Base-by-base conservation (phyloP, 2,797 vertebrate species). In the Leuciscus waleckii region DNA sequence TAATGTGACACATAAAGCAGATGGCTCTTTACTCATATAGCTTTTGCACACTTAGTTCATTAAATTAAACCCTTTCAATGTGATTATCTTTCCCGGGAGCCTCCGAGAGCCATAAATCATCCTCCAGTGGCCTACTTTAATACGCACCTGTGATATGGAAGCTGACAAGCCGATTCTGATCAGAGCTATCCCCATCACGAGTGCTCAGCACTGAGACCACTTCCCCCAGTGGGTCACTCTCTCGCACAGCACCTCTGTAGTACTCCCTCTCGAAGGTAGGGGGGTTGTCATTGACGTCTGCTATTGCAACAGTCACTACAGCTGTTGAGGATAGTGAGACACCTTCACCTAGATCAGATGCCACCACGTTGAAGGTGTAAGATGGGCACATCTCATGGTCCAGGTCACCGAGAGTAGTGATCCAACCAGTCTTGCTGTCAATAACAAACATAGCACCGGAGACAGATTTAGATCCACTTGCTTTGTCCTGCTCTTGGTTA, bases 371-470 rank as follows among this genome's bases (percentile, higher is more conserved):
- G 71, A 99, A 96, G 88, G 92, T 96, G 92, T 97, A 98, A 86
- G 94, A 96, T 89, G 94, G 94, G 88, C 89, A 95, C 85, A 92
- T 81, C 91, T 99, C 98, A 0, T 98, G 97, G 92, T 99, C 97
- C 7, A 99, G 94, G 85, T 95, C 95, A 86, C 90, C 94, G 17
- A 97, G 92, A 3, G 97, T 98, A 32, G 96, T 97, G 89, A 99
- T 96, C 98, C 98, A 99, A 90, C 98, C 98, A 0, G 96, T 98
- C 92, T 99, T 98, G 91, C 95, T 92, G 91, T 97, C 96, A 71
- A 99, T 95, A 79, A 96, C 88, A 89, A 99, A 99, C 81, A 95
- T 92, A 0, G 97, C 95, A 4, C 81, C 58, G 0, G 88, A 78
- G 0, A 26, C 46, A 79, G 81, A 74, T 43, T 67, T 58, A 81